Conservation (phyloP, 2,888 invertebrate species). For the Drosophila formosana region DNA sequence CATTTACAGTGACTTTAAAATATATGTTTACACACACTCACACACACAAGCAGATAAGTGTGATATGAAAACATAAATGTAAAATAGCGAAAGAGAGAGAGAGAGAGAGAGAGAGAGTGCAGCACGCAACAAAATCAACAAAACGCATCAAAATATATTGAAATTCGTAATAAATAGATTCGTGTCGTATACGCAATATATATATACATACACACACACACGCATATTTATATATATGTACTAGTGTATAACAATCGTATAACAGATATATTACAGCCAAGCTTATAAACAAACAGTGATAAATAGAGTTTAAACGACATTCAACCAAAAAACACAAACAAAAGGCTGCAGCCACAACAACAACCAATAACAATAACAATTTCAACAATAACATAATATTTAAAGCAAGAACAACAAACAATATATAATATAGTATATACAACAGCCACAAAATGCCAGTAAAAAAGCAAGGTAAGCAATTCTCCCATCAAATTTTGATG, state of each 20-base stretch:
- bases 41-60: slow-evolving; percentile 5
- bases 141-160: neutral
- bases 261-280: slow-evolving; percentile 19
- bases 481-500: slow-evolving; percentile 13
- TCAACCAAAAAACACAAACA: slow-evolving; percentile 43
- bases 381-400: slow-evolving; percentile 3
- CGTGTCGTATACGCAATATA: neutral
- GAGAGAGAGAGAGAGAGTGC: neutral
- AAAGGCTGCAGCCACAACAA: slow-evolving; percentile 26
- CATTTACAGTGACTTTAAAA: slow-evolving; percentile 5
- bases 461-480: slow-evolving; percentile 73
- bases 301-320: slow-evolving; percentile 55
- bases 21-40: slow-evolving; percentile 26
- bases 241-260: slow-evolving; percentile 10
- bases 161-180: neutral
- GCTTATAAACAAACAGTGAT: slow-evolving; percentile 31
- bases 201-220: neutral
- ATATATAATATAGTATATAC: slow-evolving; percentile 25
- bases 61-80: slow-evolving; percentile 14
- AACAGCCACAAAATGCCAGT: slow-evolving; percentile 69
- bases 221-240: neutral
- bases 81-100: slow-evolving; percentile 14
- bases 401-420: slow-evolving; percentile 34
- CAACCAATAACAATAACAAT: slow-evolving; percentile 4
- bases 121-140: slow-evolving; percentile 17